phyloP scores from a whole-genome alignment of 2,113 vertebrate species.

The Tiliqua scincoides region DNA sequence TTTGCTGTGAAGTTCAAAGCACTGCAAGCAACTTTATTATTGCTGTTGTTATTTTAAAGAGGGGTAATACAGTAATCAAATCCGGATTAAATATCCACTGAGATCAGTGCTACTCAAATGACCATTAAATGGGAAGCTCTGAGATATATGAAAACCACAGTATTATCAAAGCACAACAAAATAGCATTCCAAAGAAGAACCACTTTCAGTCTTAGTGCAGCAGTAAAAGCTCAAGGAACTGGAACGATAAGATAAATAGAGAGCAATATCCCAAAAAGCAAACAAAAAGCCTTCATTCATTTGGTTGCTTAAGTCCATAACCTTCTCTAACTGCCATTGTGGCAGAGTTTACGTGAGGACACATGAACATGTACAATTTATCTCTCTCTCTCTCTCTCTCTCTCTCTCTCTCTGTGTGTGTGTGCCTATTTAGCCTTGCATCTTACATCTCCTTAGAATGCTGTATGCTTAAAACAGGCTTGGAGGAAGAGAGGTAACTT shows the following conservation, averaged over 20 bases:
- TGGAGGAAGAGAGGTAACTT: too few species aligned
- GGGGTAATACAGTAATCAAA: neutral
- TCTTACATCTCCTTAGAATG: too few species aligned
- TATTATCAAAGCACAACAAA: too few species aligned
- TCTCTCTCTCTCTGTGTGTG: too few species aligned
- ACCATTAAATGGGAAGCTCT: neutral
- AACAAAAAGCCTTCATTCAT: too few species aligned
- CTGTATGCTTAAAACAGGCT: neutral
- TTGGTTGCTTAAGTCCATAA: too few species aligned
- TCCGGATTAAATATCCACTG: neutral
- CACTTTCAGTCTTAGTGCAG: neutral
- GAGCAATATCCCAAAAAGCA: too few species aligned
- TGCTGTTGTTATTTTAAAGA: neutral
- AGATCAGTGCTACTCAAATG: neutral
- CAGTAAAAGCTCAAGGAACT: too few species aligned
- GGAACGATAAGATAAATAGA: too few species aligned
- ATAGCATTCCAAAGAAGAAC: neutral
- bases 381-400: too few species aligned
- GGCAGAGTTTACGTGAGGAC: neutral
- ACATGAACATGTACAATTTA: too few species aligned
- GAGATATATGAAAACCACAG: neutral
- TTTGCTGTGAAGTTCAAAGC: neutral
- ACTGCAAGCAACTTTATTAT: neutral
- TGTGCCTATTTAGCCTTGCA: neutral
- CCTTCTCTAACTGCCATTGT: neutral